Evolutionary conservation across 1,140 invertebrate genomes (phyloP).

Genomic region (Drosophila ficusphila): DNA sequence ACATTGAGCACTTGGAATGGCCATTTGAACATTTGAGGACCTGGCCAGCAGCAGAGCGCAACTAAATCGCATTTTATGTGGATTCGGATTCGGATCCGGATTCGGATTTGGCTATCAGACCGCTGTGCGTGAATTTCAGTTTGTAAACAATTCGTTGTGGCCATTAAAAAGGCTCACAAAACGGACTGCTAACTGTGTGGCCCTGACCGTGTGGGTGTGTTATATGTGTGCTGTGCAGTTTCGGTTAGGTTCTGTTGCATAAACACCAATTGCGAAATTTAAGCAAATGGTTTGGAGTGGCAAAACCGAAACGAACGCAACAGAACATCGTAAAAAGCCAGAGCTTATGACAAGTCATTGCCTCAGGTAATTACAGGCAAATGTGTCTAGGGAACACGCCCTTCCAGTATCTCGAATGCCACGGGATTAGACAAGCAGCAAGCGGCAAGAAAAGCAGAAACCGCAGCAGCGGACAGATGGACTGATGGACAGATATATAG

Average conservation of each 20-base stretch:
- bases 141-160: slow-evolving; percentile 73
- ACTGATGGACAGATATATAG: slow-evolving; percentile 6
- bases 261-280: slow-evolving; percentile 57
- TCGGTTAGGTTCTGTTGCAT: slow-evolving; percentile 37
- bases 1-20: slow-evolving; percentile 21
- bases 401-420: slow-evolving; percentile 12
- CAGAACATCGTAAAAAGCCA: slow-evolving; percentile 34
- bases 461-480: slow-evolving; percentile 49
- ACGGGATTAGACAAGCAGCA: slow-evolving; percentile 35
- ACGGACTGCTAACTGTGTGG: slow-evolving; percentile 14
- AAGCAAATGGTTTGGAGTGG: slow-evolving; percentile 40
- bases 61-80: slow-evolving; percentile 74
- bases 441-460: slow-evolving; percentile 21
- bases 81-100: slow-evolving; percentile 23
- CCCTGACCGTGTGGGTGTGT: slow-evolving; percentile 22
- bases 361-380: slow-evolving; percentile 46
- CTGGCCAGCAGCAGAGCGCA: slow-evolving; percentile 70
- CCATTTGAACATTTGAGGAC: neutral
- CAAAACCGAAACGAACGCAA: slow-evolving; percentile 21
- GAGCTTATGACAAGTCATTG: slow-evolving; percentile 58
- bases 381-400: slow-evolving; percentile 37
- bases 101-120: slow-evolving; percentile 21
- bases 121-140: slow-evolving; percentile 70
- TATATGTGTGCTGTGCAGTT: too few species aligned
- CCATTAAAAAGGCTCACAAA: slow-evolving; percentile 60